Conservation (phyloP, 2,888 invertebrate genomes). For the Parnassius orleans region DNA sequence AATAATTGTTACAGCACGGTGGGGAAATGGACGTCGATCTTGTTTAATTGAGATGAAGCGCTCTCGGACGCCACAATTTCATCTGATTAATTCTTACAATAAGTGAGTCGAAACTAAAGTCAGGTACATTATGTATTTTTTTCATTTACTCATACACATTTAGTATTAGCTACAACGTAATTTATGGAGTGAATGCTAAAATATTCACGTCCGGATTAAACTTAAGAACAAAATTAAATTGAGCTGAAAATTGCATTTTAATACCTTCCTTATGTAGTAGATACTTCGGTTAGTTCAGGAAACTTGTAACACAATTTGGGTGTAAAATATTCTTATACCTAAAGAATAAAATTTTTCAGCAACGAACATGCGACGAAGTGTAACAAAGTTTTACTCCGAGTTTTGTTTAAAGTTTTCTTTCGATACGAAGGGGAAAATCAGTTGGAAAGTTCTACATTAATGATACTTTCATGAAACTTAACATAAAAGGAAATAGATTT, state of each 20-base stretch:
- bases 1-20: slow-evolving; percentile 35
- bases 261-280: slow-evolving; percentile 1
- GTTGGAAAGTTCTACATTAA: slow-evolving; percentile 17
- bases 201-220: too few relatives aligned
- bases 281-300: slow-evolving; percentile 15
- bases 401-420: slow-evolving; percentile 25
- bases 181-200: too few relatives aligned
- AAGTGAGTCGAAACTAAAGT: not conserved
- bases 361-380: slow-evolving; percentile 27
- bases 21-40: slow-evolving; percentile 43
- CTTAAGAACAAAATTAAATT: too few relatives aligned
- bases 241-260: not conserved
- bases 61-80: slow-evolving; percentile 26
- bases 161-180: too few relatives aligned
- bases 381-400: slow-evolving; percentile 27
- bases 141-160: too few relatives aligned
- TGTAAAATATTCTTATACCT: slow-evolving; percentile 26
- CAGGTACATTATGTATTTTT: too few relatives aligned
- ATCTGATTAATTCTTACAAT: slow-evolving; percentile 19
- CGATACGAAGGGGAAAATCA: slow-evolving; percentile 22
- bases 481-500: not conserved
- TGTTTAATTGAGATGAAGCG: slow-evolving; percentile 40
- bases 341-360: slow-evolving; percentile 32
- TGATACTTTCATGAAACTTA: slow-evolving; percentile 7
- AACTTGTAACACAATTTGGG: slow-evolving; percentile 30